Base-by-base conservation (phyloP, 1,140 invertebrate genomes). In the Diabrotica undecimpunctata region DNA sequence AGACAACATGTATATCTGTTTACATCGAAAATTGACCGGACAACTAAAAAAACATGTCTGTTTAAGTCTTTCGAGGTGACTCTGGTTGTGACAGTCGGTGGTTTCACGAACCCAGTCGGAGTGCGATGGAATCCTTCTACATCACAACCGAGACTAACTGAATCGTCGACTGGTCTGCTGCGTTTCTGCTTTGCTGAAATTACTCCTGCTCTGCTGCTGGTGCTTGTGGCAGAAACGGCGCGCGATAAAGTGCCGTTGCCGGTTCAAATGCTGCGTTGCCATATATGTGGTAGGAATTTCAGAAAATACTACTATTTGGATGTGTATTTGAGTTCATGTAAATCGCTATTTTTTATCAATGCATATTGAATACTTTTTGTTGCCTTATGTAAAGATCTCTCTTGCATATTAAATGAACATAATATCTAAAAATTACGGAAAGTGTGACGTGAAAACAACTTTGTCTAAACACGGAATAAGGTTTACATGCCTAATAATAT, bases 211-310 rank as follows among this genome's bases (percentile, higher is more conserved):
- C 1, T 25, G 25, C 25, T 25, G 25, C 25, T 25, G 25, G 25
- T 10, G 41, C 41, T 46, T 8, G 41, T 46, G 41, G 41, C 8
- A 46, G 41, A 61, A 60, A 67, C 53, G 13, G 11, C 37, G 55
- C 55, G 55, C 25, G 38, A 37, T 57, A 57, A 57, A 25, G 55
- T 57, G 55, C 55, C 55, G 12, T 35, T 57, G 55, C 13, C 54
- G 55, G 62, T 57, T 57, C 54, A 13, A 10, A 9, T 57, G 55
- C 55, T n/a, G 8, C 12, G 41, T 55, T 58, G 62, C 54, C 62
- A 53, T n/a, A 12, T 25, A 25, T 4, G 25, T 25, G 4, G 25
- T 4, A 25, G 25, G 25, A 25, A 2, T 25, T 25, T 25, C 25
- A 25, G 25, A 25, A 25, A 25, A 25, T 25, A 25, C 25, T 25